Percentiles rank a stretch among this genome's conserved stretches.
These are phyloP conservation scores for Rhyacichthys aspro DNA, from an alignment of 2,797 vertebrate species.

Conservation along the genomic window DNA sequence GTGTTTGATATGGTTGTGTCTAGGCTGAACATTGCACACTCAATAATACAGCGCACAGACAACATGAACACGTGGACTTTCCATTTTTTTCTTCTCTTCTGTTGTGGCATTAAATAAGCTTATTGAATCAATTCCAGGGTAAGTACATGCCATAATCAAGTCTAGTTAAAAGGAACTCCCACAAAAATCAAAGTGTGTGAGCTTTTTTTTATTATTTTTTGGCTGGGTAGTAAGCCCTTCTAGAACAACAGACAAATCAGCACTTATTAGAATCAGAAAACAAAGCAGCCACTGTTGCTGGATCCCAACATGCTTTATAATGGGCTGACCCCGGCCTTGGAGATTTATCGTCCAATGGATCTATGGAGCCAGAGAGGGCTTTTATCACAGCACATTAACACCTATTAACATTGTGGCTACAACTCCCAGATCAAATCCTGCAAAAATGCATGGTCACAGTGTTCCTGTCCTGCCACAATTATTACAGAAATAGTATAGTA, in stretches of 20 bases:
- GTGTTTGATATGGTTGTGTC: too few relatives aligned
- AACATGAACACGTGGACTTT: too few relatives aligned
- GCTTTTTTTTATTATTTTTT: neutral
- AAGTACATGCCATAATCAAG: neutral
- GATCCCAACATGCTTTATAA: slow-evolving; percentile 1
- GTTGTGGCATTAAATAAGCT: slow-evolving; percentile 4
- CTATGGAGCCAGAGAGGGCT: slow-evolving; percentile 12
- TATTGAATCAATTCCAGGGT: neutral
- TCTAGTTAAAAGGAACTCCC: neutral
- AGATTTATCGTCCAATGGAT: slow-evolving; percentile 23
- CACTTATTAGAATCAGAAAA: neutral
- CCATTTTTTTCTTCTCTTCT: neutral
- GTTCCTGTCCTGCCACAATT: neutral
- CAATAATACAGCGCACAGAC: too few relatives aligned
- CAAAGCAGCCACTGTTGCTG: slow-evolving; percentile 1
- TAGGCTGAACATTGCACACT: too few relatives aligned
- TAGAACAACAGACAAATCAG: slow-evolving; percentile 1
- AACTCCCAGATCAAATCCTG: neutral
- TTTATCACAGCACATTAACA: slow-evolving; percentile 20
- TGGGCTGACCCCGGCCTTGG: neutral
- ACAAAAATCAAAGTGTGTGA: neutral
- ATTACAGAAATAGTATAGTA: too few relatives aligned
- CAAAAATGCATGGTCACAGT: neutral
- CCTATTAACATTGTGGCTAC: neutral
- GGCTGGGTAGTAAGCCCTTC: neutral